Conservation (phyloP, 1,140 invertebrate species). For the honey bee (Apis mellifera) region DNA sequence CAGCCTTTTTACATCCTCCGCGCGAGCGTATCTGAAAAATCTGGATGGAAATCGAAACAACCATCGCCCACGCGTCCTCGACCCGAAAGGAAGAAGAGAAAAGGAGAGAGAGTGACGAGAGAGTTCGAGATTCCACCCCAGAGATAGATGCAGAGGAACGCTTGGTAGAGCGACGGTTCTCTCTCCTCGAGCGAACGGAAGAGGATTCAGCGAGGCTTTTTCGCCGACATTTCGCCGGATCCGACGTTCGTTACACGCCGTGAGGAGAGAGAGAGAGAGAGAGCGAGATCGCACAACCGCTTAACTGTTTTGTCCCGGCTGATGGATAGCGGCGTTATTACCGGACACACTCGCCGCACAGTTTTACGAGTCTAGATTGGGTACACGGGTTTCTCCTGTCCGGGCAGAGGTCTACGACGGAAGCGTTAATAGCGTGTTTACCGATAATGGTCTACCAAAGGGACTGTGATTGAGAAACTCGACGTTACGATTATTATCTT, state of each 20-base stretch:
- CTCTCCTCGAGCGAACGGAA: neutral
- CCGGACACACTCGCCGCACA: slow-evolving; percentile 62
- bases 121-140: neutral
- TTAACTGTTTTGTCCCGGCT: slow-evolving; percentile 75
- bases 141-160: neutral
- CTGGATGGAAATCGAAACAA: too few relatives aligned
- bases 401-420: slow-evolving; percentile 20
- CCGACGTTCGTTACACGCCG: slow-evolving; percentile 59
- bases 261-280: neutral
- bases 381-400: slow-evolving; percentile 45
- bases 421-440: slow-evolving; percentile 62
- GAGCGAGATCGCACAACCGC: slow-evolving; percentile 55
- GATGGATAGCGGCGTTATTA: slow-evolving; percentile 77
- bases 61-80: too few relatives aligned
- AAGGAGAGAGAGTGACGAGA: too few relatives aligned
- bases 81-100: too few relatives aligned
- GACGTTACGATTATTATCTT: slow-evolving; percentile 49
- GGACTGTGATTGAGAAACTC: slow-evolving; percentile 18
- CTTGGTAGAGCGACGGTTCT: slow-evolving; percentile 15
- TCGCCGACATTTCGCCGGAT: slow-evolving; percentile 47
- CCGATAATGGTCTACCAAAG: slow-evolving; percentile 57
- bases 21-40: too few relatives aligned
- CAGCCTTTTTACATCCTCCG: too few relatives aligned
- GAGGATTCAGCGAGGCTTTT: slow-evolving; percentile 54
- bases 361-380: slow-evolving; percentile 75